Conservation (phyloP, 2,113 vertebrate species). For the Takifugu bimaculatus region DNA sequence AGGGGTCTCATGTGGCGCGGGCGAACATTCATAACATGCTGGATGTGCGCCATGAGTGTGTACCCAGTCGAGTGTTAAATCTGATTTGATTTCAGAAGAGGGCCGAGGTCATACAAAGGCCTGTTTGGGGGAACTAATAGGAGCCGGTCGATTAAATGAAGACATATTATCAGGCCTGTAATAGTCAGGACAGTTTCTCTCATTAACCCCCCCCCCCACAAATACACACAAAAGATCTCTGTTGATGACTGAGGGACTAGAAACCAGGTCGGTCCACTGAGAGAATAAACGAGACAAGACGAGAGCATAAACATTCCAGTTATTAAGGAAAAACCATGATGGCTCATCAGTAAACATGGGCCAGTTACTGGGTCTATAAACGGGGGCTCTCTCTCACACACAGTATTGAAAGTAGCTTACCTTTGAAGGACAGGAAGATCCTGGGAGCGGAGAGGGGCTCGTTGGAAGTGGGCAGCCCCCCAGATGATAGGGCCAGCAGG, state of each 20-base stretch:
- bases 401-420: conserved; percentile 53
- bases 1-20: conserved; percentile 58
- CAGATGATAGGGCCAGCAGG: conserved; percentile 66
- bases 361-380: too few species aligned
- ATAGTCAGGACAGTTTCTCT: conserved; percentile 10
- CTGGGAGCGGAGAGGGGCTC: conserved; percentile 74
- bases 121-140: conserved; percentile 44
- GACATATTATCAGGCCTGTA: conserved; percentile 37
- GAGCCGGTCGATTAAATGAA: conserved; percentile 48
- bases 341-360: too few species aligned
- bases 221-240: conserved; percentile 34
- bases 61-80: conserved; percentile 68
- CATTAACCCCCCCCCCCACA: conserved; percentile 14
- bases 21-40: conserved; percentile 60
- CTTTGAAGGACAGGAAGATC: conserved; percentile 81
- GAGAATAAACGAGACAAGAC: conserved; percentile 19
- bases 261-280: conserved; percentile 18
- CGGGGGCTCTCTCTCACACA: not conserved
- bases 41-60: conserved; percentile 45
- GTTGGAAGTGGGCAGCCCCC: conserved; percentile 44
- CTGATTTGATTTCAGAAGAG: conserved; percentile 65
- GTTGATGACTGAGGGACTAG: conserved; percentile 20
- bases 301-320: not conserved
- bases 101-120: conserved; percentile 54
- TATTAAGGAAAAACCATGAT: not conserved